Conservation (phyloP, 2,797 vertebrate species). For the Schizopygopsis malacanthus region DNA sequence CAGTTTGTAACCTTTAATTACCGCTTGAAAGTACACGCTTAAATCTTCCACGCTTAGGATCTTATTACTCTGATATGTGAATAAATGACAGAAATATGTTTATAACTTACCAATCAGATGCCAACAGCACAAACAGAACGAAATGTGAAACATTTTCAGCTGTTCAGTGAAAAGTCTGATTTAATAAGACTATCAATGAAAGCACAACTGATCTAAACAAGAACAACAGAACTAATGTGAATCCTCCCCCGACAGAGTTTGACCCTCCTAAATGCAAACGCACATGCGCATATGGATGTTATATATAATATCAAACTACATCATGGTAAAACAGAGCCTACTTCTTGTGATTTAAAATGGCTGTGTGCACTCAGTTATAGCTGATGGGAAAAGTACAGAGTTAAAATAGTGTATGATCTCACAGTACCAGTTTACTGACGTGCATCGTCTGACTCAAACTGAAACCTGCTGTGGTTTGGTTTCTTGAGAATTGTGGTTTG, state of each 20-base stretch:
- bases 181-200: background rate
- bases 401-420: background rate
- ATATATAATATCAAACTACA: background rate
- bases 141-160: background rate
- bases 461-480: background rate
- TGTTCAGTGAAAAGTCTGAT: background rate
- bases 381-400: background rate
- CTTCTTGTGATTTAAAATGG: background rate
- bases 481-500: background rate
- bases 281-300: background rate
- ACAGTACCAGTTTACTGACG: background rate
- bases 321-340: background rate
- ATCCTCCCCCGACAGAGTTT: background rate
- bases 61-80: background rate
- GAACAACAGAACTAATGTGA: background rate
- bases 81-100: background rate
- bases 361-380: background rate
- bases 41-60: too few relatives aligned
- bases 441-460: background rate
- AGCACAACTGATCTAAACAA: background rate
- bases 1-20: background rate
- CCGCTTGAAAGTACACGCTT: too few relatives aligned
- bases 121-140: background rate
- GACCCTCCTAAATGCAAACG: background rate
- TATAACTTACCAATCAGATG: background rate